Evolutionary conservation across 2,888 invertebrate species (phyloP).

Genomic region (Napeogenes inachia): DNA sequence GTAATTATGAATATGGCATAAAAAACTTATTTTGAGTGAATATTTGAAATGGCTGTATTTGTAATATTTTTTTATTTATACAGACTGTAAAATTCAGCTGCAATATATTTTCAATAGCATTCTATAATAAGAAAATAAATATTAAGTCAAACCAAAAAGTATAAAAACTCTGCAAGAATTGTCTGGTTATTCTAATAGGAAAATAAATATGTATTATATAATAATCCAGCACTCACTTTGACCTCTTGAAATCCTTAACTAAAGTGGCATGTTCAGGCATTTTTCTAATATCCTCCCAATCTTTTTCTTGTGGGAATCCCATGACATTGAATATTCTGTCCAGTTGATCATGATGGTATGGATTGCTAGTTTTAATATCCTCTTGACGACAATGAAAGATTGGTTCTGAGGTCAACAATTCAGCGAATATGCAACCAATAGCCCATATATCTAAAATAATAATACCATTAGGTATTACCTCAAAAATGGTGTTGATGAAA

Average conservation of each 20-base stretch:
- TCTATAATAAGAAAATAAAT: not conserved
- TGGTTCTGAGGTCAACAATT: constrained; percentile 98
- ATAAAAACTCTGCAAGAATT: too few relatives aligned
- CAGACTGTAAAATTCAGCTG: too few relatives aligned
- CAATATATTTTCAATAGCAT: not conserved
- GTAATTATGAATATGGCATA: constrained; percentile 38
- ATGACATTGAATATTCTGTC: constrained; percentile 99
- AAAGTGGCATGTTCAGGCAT: constrained; percentile 99
- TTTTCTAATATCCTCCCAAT: constrained; percentile 99
- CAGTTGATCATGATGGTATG: constrained; percentile 99
- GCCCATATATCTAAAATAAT: constrained; percentile 94
- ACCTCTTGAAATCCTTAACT: constrained; percentile 96
- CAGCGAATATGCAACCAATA: constrained; percentile 99
- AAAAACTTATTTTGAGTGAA: not conserved
- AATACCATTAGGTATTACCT: too few relatives aligned
- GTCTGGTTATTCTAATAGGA: not conserved
- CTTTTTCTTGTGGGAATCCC: constrained; percentile 98
- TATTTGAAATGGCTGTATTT: not conserved
- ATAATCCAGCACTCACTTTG: constrained; percentile 80
- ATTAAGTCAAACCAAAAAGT: too few relatives aligned
- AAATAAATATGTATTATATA: not conserved
- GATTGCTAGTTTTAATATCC: constrained; percentile 99
- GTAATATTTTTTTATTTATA: too few relatives aligned
- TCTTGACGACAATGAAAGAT: constrained; percentile 99
- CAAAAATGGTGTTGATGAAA: too few relatives aligned